Conservation (phyloP, 1,140 invertebrate species). For the Brachionus calyciflorus region DNA sequence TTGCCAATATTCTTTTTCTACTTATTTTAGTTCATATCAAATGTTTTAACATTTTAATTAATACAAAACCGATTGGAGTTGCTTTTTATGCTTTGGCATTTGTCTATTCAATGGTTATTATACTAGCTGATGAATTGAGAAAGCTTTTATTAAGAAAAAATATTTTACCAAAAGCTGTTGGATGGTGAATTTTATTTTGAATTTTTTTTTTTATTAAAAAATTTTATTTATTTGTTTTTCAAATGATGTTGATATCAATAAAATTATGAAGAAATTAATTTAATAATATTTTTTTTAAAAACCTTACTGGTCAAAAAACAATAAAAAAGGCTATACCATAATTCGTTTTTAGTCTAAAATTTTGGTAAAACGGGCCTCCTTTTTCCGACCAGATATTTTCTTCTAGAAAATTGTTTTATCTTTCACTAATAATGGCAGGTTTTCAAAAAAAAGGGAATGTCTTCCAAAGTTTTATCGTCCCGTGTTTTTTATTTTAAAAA, state of each 20-base stretch:
- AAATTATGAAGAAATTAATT: no score
- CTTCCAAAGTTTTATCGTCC: no score
- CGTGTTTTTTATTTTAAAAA: no score
- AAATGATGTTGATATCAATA: background rate
- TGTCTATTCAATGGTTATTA: background rate
- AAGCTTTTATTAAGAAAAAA: slow-evolving; percentile 10
- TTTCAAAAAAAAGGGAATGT: no score
- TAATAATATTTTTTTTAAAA: no score
- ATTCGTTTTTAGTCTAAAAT: no score
- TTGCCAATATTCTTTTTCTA: background rate
- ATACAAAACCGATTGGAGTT: background rate
- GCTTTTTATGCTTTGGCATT: background rate
- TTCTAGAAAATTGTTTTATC: no score
- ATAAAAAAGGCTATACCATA: no score
- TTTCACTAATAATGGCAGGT: no score
- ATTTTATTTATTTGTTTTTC: background rate
- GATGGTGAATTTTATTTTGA: background rate
- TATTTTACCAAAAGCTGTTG: slow-evolving; percentile 8
- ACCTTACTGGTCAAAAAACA: no score
- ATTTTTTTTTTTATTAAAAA: background rate
- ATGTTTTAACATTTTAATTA: background rate
- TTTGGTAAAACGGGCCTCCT: no score
- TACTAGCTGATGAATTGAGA: slow-evolving; percentile 6
- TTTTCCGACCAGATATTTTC: no score
- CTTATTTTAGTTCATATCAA: background rate